A percentile compares a stretch with the other conserved stretches of the same genome.
Conservation (phyloP, 2,797 vertebrate genomes). For the Rhodeus uyekii region DNA sequence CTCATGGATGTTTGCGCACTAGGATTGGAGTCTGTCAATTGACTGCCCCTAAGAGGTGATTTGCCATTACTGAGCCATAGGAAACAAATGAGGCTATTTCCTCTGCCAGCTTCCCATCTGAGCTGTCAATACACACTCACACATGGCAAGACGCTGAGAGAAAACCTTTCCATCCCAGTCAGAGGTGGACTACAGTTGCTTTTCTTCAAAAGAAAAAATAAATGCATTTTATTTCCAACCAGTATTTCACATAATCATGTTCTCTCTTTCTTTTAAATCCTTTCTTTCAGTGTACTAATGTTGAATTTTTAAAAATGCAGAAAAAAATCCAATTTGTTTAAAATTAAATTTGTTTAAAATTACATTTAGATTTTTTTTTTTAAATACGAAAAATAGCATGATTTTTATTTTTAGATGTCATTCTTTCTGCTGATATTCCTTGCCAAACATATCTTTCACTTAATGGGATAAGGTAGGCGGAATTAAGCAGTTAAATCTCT, state of each 20-base stretch:
- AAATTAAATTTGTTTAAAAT: not conserved
- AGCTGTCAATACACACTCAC: constrained; percentile 79
- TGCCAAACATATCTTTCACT: not conserved
- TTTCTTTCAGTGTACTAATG: not conserved
- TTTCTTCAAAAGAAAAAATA: constrained; percentile 23
- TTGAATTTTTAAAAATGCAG: not conserved
- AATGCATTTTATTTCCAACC: not conserved
- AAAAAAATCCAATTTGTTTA: not conserved
- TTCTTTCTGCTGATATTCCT: not conserved
- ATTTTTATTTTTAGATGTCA: not conserved
- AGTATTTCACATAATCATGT: not conserved
- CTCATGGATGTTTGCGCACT: constrained; percentile 78
- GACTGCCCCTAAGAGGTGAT: constrained; percentile 75
- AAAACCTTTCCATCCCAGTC: constrained; percentile 42
- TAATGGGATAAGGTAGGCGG: constrained; percentile 6
- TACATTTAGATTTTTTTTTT: not conserved
- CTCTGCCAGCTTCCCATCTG: constrained; percentile 75
- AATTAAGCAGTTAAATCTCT: constrained; percentile 36
- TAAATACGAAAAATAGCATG: too few relatives aligned
- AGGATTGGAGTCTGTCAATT: constrained; percentile 78
- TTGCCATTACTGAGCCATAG: constrained; percentile 79
- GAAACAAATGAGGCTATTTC: constrained; percentile 84
- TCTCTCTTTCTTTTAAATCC: not conserved
- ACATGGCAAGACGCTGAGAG: constrained; percentile 66
- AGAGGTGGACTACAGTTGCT: constrained; percentile 18